phyloP scores from a whole-genome alignment of 1,140 invertebrate species.

The Brachionus plicatilis region DNA sequence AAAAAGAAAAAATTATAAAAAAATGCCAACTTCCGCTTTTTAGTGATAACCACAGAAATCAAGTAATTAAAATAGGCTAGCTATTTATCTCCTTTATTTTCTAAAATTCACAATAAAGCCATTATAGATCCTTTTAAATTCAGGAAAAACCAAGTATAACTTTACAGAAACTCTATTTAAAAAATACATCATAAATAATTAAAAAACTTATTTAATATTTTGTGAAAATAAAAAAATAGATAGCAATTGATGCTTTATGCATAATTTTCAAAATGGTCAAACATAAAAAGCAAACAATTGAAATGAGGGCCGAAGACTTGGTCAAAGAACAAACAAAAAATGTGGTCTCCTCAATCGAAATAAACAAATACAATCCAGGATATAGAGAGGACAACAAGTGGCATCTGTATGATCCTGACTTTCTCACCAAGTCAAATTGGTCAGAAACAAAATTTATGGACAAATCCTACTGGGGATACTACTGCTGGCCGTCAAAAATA shows the following conservation, averaged over 20 bases:
- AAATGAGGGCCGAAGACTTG: background rate
- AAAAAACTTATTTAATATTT: too few relatives aligned
- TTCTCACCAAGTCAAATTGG: background rate
- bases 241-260: constrained; percentile 15
- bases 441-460: constrained; percentile 60
- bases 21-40: too few relatives aligned
- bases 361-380: background rate
- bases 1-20: too few relatives aligned
- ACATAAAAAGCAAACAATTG: background rate
- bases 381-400: constrained; percentile 25
- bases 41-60: too few relatives aligned
- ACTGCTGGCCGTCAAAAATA: constrained; percentile 69
- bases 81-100: too few relatives aligned
- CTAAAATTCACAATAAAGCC: too few relatives aligned
- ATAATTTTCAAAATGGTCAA: constrained; percentile 37
- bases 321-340: background rate
- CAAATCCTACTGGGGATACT: constrained; percentile 69
- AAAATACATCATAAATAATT: too few relatives aligned
- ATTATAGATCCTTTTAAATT: too few relatives aligned
- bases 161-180: too few relatives aligned
- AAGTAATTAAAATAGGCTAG: too few relatives aligned
- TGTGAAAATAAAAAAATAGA: background rate
- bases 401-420: constrained; percentile 7
- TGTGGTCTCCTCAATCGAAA: background rate
- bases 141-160: too few relatives aligned